Evolutionary conservation across 2,797 vertebrate genomes (phyloP), one percentile per base, ranked within the genome.

Genomic region (Cottoperca gobio): DNA sequence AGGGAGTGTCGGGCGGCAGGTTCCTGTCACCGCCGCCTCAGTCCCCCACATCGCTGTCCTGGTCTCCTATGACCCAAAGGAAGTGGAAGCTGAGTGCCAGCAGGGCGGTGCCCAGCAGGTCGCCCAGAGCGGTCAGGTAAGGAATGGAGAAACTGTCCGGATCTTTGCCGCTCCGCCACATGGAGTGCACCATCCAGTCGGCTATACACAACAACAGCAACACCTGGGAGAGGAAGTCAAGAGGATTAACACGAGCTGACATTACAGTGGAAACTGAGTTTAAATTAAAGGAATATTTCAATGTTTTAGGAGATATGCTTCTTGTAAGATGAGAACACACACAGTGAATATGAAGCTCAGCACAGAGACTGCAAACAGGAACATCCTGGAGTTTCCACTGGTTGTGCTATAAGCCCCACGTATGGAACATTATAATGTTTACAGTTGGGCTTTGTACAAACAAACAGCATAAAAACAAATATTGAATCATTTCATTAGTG

Each of bases 71-170:
- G 54, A 98, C 94, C 96, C 97, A 99, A 46, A 99, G 96, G 89
- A 99, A 97, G 92, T 97, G 96, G 91, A 99, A 99, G 92, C 97
- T 95, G 77, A 97, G 81, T 0, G 98, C 98, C 84, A 99, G 85
- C 80, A 99, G 92, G 58, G 97, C 97, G 2, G 98, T 99, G 86
- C 98, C 98, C 33, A 99, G 92, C 57, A 99, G 95, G 85, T 99
- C 98, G 0, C 98, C 98, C 87, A 99, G 86, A 0, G 98, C 97
- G 0, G 98, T 99, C 65, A 99, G 96, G 78, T 99, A 99, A 1
- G 98, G 98, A 81, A 99, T 99, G 79, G 97, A 98, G 85, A 99
- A 99, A 48, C 97, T 99, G 88, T 99, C 98, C 0, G 98, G 98
- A 86, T 99, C 98, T 89, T 99, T 99, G 64, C 98, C 98, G 50